A percentile compares a stretch with the other conserved stretches of the same genome.
phyloP scores from a whole-genome alignment of 2,888 invertebrate genomes.

The Drepanosiphum platanoidis region DNA sequence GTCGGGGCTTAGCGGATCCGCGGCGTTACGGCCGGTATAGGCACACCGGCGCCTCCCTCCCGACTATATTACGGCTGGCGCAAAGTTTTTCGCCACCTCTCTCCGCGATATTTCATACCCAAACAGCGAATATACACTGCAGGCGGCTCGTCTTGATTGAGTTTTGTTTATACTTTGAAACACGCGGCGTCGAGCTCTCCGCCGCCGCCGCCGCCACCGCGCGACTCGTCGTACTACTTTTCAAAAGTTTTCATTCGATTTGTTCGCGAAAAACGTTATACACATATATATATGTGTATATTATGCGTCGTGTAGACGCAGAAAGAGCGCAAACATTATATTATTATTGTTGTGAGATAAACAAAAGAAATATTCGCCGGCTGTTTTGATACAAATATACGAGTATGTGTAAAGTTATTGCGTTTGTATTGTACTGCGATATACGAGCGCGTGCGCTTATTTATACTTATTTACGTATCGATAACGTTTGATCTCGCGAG shows the following conservation, averaged over 20 bases:
- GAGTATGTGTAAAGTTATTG: background rate
- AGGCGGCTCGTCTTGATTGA: background rate
- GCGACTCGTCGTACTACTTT: background rate
- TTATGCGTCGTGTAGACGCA: no score
- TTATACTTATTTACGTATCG: background rate
- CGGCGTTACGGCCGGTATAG: no score
- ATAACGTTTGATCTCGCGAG: constrained; percentile 8
- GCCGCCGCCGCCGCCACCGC: background rate
- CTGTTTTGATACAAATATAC: background rate
- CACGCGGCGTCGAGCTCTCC: constrained; percentile 1
- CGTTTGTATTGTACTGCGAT: no score
- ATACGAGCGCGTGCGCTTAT: background rate
- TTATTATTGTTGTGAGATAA: no score
- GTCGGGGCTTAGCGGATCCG: background rate
- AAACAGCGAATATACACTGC: no score
- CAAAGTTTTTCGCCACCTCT: constrained; percentile 1
- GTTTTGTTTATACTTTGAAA: constrained; percentile 36
- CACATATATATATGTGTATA: no score
- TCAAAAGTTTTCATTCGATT: constrained; percentile 37
- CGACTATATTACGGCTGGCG: no score
- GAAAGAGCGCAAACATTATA: constrained; percentile 24
- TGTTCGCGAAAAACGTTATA: constrained; percentile 13
- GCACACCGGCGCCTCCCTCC: no score
- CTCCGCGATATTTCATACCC: background rate
- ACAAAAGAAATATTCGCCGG: constrained; percentile 9